Conservation (phyloP, 2,888 invertebrate genomes). For the Rhagonycha fulva region DNA sequence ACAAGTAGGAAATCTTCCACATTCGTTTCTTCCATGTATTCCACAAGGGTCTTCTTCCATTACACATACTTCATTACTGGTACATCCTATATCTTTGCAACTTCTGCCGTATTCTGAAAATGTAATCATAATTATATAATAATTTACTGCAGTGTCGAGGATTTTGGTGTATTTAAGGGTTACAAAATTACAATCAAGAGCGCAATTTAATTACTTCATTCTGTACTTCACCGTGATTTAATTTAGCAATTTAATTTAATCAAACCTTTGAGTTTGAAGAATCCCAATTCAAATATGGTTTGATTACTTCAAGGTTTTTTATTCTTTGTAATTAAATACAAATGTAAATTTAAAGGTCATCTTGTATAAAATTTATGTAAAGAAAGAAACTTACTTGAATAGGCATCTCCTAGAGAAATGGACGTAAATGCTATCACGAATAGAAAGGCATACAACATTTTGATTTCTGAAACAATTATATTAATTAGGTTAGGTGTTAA, state of each 20-base stretch:
- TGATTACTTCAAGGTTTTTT: not conserved
- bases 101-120: slow-evolving; percentile 76
- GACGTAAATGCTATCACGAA: slow-evolving; percentile 5
- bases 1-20: slow-evolving; percentile 55
- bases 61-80: slow-evolving; percentile 72
- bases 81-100: slow-evolving; percentile 79
- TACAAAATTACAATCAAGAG: not conserved
- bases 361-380: not conserved
- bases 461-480: not conserved
- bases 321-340: not conserved
- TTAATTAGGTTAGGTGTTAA: not conserved
- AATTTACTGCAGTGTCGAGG: not conserved
- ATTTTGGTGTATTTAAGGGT: not conserved
- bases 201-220: not conserved
- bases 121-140: not conserved
- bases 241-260: not conserved
- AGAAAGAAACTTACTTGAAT: slow-evolving; percentile 41
- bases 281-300: not conserved
- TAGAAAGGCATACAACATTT: not conserved
- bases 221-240: not conserved
- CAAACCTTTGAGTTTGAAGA: not conserved
- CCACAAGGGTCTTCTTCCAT: slow-evolving; percentile 73
- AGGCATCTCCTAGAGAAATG: slow-evolving; percentile 36
- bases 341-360: not conserved
- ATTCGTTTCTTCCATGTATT: slow-evolving; percentile 58